Evolutionary conservation across 2,113 vertebrate species (phyloP).

Genomic region (Mystacornis crossleyi): DNA sequence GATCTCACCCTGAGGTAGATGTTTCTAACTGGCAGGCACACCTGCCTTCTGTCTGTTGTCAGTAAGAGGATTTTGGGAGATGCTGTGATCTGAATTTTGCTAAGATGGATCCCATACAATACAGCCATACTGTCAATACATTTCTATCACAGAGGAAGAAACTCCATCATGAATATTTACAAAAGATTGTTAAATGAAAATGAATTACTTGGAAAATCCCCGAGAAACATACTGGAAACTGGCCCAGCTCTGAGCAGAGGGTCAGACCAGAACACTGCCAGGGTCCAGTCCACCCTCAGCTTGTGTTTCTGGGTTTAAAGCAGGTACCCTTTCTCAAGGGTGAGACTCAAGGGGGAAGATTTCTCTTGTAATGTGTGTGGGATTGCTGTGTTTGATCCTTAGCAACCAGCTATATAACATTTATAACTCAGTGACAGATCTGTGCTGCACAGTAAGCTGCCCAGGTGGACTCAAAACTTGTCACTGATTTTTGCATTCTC

Average conservation of each 20-base stretch:
- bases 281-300: background rate
- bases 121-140: background rate
- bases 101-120: background rate
- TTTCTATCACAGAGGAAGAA: background rate
- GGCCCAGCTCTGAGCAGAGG: background rate
- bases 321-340: background rate
- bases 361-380: background rate
- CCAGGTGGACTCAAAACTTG: constrained; percentile 73
- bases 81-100: background rate
- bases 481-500: constrained; percentile 70
- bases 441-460: constrained; percentile 46
- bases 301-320: background rate
- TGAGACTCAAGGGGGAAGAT: background rate
- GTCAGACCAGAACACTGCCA: background rate
- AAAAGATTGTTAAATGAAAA: background rate
- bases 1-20: background rate
- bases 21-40: background rate
- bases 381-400: background rate
- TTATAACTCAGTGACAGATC: constrained; percentile 47
- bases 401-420: constrained; percentile 22
- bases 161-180: background rate
- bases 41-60: background rate
- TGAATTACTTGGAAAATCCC: background rate
- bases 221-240: background rate
- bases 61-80: background rate